These are phyloP conservation scores for Aegypius monachus DNA, from an alignment of 2,113 vertebrate genomes.

Conservation along the genomic window DNA sequence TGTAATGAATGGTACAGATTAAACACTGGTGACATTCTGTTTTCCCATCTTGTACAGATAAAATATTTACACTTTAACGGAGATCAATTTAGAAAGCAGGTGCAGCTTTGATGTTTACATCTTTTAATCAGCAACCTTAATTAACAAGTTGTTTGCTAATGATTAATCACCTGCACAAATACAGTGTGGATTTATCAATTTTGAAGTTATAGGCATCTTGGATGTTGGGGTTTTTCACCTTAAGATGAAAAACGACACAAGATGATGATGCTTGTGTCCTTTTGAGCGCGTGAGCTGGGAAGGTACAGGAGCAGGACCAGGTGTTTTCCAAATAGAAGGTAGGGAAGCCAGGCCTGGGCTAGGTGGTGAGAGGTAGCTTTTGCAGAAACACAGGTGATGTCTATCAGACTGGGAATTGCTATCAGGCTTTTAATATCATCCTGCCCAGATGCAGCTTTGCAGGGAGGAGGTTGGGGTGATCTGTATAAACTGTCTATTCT, in stretches of 20 bases:
- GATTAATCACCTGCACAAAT: background rate
- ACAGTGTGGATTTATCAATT: background rate
- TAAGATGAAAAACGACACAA: background rate
- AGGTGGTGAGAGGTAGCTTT: no score
- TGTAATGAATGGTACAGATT: background rate
- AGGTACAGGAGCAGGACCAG: background rate
- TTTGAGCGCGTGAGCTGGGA: background rate
- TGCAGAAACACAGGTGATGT: background rate
- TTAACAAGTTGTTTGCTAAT: slow-evolving; percentile 42
- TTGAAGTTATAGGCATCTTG: background rate
- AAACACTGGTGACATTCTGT: slow-evolving; percentile 2
- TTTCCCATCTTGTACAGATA: slow-evolving; percentile 1
- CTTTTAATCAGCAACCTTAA: slow-evolving; percentile 36
- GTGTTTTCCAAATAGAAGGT: background rate
- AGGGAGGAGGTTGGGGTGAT: background rate
- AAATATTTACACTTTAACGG: slow-evolving; percentile 34
- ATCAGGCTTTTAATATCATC: background rate
- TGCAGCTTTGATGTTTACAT: background rate
- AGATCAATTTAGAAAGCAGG: slow-evolving; percentile 34
- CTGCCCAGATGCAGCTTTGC: background rate
- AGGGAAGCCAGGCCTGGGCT: background rate
- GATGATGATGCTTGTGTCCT: rapidly evolving
- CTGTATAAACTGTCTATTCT: no score
- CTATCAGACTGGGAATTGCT: background rate
- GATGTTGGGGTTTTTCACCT: background rate